Evolutionary conservation across 2,888 invertebrate species (phyloP), one percentile per base, ranked within the genome.

Genomic region (Odontocolon sp.): DNA sequence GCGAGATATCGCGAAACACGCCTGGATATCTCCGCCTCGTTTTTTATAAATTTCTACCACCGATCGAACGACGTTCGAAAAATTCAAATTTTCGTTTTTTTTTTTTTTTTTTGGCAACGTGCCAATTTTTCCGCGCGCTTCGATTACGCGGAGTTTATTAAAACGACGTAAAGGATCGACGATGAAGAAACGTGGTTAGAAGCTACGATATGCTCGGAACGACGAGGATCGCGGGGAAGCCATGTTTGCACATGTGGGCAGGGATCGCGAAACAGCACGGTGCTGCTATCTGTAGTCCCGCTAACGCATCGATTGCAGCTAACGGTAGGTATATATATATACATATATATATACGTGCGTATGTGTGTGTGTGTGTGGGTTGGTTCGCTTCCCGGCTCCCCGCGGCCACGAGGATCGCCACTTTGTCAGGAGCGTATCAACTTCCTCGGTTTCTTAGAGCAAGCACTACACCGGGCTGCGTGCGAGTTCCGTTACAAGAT

Each of bases 161-260:
- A 40, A 21, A n/a, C 23, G 47, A 23, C 2, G 9, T 18, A 26
- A 42, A 11, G 2, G 2, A 5, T 9, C 3, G 11, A 14, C 67
- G 21, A 42, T 11, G 21, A 23, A 42, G 23, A 9, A 67, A 56
- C 40, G 50, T 14, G 57, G 9, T 8, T 47, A 36, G 16, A 5
- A 40, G 18, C 26, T 42, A 73, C 72, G 77, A 78, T 79, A 79
- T 74, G 77, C 33, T 78, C 61, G 64, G 52, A 52, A 64, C 64
- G 74, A 66, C 59, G 72, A 64, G 64, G 59, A 79, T 73, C 73
- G 68, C 69, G 73, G 75, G n/a, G 81, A 77, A 81, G 88, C 88
- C 87, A 88, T 88, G 85, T 88, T 88, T 86, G 86, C 82, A 86
- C 87, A 86, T 87, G 87, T 87, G 87, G 87, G 87, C 85, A 85